Evolutionary conservation across 1,140 invertebrate genomes (phyloP).

Genomic region (Limonius californicus): DNA sequence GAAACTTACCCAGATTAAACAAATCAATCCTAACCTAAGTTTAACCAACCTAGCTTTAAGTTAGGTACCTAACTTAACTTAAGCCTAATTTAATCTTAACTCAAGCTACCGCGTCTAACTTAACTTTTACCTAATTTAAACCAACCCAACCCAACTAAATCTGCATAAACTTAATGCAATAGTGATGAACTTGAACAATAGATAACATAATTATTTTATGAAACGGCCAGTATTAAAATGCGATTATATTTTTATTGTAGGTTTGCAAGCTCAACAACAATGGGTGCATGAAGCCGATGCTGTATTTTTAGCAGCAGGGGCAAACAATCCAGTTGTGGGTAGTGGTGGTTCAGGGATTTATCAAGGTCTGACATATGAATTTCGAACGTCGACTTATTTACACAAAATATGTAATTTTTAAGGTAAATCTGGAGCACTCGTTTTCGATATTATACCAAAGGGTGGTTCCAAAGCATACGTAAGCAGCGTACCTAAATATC

Average conservation of each 20-base stretch:
- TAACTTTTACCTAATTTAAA: no score
- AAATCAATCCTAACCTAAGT: no score
- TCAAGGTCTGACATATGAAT: constrained; percentile 37
- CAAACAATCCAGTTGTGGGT: constrained; percentile 49
- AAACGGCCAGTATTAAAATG: no score
- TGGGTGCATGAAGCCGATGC: constrained; percentile 52
- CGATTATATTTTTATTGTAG: constrained; percentile 35
- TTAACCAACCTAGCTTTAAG: no score
- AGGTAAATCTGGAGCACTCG: constrained; percentile 34
- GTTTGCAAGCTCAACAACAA: constrained; percentile 51
- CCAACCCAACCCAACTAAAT: not conserved
- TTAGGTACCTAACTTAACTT: no score
- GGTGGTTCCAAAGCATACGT: constrained; percentile 13
- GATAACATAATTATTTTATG: no score
- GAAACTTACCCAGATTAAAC: no score
- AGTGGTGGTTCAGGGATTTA: constrained; percentile 50
- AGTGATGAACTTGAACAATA: no score
- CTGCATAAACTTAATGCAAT: no score
- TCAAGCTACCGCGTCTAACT: no score
- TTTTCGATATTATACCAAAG: constrained; percentile 12
- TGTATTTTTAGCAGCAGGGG: constrained; percentile 52
- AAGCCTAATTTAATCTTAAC: no score
- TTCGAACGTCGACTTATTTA: not conserved
- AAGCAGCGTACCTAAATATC: constrained; percentile 4
- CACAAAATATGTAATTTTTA: constrained; percentile 48